phyloP scores from a whole-genome alignment of 2,113 vertebrate species.

The Lepidothrix coronata region DNA sequence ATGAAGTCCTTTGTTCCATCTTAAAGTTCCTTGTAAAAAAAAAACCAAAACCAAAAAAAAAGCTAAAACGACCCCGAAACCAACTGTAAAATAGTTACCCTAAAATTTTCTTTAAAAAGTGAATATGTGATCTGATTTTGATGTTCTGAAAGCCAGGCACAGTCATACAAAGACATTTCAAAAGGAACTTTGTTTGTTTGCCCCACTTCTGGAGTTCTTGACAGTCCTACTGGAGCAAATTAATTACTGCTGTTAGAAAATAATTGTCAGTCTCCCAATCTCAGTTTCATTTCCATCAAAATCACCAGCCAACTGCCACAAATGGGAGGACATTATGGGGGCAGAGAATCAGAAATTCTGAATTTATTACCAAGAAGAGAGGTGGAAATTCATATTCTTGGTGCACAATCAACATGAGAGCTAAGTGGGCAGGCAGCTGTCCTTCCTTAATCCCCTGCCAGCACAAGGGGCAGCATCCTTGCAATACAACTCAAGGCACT shows the following conservation, averaged over 20 bases:
- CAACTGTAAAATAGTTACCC: neutral
- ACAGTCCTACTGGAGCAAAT: neutral
- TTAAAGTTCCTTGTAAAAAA: neutral
- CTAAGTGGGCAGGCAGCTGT: neutral
- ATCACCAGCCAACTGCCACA: neutral
- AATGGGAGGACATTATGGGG: neutral
- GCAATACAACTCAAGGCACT: neutral
- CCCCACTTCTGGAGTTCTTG: neutral
- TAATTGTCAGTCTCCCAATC: neutral
- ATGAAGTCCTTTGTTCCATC: neutral
- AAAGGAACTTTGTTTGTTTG: neutral
- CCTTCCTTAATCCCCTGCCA: neutral
- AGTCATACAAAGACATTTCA: neutral
- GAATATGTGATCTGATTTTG: neutral
- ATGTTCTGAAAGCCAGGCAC: neutral
- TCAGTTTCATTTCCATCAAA: neutral
- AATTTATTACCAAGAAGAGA: neutral
- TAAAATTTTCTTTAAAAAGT: neutral
- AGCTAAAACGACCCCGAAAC: neutral
- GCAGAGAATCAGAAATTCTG: neutral
- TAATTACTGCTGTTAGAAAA: neutral
- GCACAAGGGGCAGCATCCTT: neutral
- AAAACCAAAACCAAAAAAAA: no score
- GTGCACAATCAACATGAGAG: neutral
- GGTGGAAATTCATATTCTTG: neutral